Conservation (phyloP, 2,888 invertebrate genomes). For the Hofmannophila pseudospretella region DNA sequence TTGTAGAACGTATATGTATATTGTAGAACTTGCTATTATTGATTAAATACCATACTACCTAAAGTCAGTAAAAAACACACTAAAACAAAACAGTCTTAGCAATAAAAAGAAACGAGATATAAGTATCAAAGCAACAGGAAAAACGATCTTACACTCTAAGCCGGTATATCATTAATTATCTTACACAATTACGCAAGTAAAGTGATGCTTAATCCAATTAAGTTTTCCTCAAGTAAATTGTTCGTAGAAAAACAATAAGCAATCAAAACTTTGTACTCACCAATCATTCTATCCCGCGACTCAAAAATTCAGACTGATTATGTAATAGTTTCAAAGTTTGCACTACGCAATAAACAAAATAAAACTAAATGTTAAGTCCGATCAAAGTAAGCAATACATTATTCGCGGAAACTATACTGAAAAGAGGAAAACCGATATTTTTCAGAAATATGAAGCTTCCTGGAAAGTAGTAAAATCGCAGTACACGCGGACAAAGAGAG, state of each 20-base stretch:
- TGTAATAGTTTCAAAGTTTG: slow-evolving; percentile 59
- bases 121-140: no score
- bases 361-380: slow-evolving; percentile 1
- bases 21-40: no score
- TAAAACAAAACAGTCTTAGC: no score
- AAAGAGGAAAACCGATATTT: background rate
- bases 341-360: slow-evolving; percentile 15
- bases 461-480: slow-evolving; percentile 8
- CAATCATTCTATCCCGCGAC: slow-evolving; percentile 63
- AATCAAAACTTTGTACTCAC: slow-evolving; percentile 42
- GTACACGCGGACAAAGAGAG: slow-evolving; percentile 15
- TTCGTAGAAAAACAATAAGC: slow-evolving; percentile 3
- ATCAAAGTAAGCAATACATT: slow-evolving; percentile 11
- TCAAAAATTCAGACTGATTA: slow-evolving; percentile 46
- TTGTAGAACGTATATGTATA: no score
- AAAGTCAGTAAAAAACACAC: no score
- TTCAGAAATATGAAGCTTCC: slow-evolving; percentile 10
- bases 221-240: background rate
- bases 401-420: background rate
- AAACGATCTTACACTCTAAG: no score
- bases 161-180: no score
- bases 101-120: no score
- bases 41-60: no score
- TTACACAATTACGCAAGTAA: no score
- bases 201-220: no score